phyloP scores from a whole-genome alignment of 2,888 invertebrate genomes.

The Alloscopus bannaensis region DNA sequence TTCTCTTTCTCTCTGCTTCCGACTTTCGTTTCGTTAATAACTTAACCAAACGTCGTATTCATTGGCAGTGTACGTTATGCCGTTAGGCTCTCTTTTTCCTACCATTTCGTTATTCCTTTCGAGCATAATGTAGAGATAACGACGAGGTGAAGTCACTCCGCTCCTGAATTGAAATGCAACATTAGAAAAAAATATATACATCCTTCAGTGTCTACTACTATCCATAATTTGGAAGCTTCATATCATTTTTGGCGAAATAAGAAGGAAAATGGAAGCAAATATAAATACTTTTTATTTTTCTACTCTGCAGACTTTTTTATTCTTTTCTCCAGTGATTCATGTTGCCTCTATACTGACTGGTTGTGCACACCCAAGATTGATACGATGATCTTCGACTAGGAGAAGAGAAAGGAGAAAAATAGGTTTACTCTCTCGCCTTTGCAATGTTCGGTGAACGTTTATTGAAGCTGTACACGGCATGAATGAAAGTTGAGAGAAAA shows the following conservation, averaged over 20 bases:
- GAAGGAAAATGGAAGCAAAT: no score
- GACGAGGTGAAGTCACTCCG: no score
- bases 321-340: slow-evolving; percentile 8
- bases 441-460: neutral
- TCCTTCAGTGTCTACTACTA: slow-evolving; percentile 20
- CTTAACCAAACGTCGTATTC: slow-evolving; percentile 31
- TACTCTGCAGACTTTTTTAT: slow-evolving; percentile 9
- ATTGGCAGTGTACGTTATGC: no score
- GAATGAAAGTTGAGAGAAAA: neutral
- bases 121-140: no score
- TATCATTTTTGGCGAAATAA: slow-evolving; percentile 10
- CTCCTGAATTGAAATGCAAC: no score
- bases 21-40: slow-evolving; percentile 25
- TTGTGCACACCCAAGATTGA: neutral
- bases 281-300: slow-evolving; percentile 47
- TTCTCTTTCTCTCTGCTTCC: slow-evolving; percentile 19
- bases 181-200: no score
- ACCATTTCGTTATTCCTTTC: no score
- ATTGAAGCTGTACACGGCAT: neutral
- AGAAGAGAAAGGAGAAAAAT: no score
- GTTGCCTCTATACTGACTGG: slow-evolving; percentile 12
- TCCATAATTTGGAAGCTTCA: slow-evolving; percentile 37
- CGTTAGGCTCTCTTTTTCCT: no score
- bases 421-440: neutral
- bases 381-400: slow-evolving; percentile 20